Base-by-base conservation (phyloP, 2,113 vertebrate genomes). In the Parus major region DNA sequence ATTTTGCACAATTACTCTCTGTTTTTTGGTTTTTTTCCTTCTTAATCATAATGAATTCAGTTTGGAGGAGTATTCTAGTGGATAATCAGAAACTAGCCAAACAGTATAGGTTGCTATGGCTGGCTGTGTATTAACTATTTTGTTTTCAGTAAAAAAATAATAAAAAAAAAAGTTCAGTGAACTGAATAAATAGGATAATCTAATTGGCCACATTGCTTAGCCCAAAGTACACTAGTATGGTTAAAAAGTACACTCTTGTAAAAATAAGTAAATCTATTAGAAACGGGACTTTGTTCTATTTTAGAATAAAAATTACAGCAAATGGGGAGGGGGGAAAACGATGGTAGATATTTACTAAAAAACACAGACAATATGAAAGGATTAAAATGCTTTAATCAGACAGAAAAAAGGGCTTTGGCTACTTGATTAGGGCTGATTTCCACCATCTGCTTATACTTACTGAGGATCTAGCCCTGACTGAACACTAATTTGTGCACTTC, bases 391-490 rank as follows among this genome's bases (percentile, higher is more conserved):
- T 98, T 98, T 98, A 98, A 98, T 98, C 98, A 98, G 98, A 98
- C 97, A 97, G 97, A 96, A 96, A 97, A 97, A 98, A 98, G 98
- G 96, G 97, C 97, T 98, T 98, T 98, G 98, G 98, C 98, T 97
- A 98, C 98, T 98, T 98, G 98, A 99, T 99, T 98, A 98, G 98
- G 97, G 97, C 98, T 98, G 98, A 99, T 99, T 98, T 99, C 98
- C 98, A 98, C 98, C 98, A 99, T 99, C 98, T 99, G 98, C 98
- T 99, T 98, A 98, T 98, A 98, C 98, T 99, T 99, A 98, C 98
- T 98, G 98, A 99, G 98, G 98, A 99, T 98, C 98, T 97, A 98
- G 98, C 98, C 98, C 98, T 98, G 98, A 98, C 98, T 98, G 99
- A 99, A 98, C 98, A 98, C 98, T 98, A 99, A 98, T 98, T 98